Evolutionary conservation across 92 coral and sea anemone species (phyloP).

Genomic region (Diadumene lineata): DNA sequence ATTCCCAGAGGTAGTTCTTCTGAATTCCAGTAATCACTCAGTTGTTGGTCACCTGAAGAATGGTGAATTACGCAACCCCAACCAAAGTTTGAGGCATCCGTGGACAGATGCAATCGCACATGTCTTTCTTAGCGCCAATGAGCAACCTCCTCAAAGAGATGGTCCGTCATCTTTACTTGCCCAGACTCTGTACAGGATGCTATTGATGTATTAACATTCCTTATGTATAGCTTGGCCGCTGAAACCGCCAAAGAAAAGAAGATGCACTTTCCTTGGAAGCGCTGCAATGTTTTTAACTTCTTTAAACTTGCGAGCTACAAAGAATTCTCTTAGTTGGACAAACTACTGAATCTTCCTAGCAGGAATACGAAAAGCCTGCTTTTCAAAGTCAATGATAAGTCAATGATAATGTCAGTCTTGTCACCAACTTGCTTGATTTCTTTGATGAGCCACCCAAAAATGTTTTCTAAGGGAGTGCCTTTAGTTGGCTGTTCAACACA

Average conservation of each 20-base stretch:
- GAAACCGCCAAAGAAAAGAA: conserved; percentile 18
- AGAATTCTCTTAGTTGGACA: too few species aligned
- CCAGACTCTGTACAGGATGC: background rate
- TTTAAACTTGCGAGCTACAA: too few species aligned
- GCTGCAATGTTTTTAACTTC: background rate
- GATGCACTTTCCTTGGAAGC: conserved; percentile 22
- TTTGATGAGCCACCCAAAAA: conserved; percentile 3
- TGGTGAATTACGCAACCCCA: conserved; percentile 28
- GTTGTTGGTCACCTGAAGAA: background rate
- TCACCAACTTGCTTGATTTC: conserved; percentile 6
- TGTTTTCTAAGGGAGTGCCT: conserved; percentile 2
- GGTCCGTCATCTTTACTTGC: background rate
- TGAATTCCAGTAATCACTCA: conserved; percentile 32
- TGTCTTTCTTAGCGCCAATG: conserved; percentile 34
- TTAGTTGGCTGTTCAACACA: conserved; percentile 20
- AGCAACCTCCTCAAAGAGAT: background rate
- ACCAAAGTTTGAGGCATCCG: conserved; percentile 34
- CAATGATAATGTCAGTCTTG: too few species aligned
- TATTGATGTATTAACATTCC: background rate
- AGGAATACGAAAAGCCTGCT: too few species aligned
- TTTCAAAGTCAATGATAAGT: too few species aligned
- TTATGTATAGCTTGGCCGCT: conserved; percentile 17
- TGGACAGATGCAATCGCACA: conserved; percentile 13
- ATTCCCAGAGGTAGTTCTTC: conserved; percentile 4
- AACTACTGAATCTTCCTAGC: too few species aligned